Evolutionary conservation across 2,797 vertebrate genomes (phyloP).

Genomic region (Lepus oiostolus): DNA sequence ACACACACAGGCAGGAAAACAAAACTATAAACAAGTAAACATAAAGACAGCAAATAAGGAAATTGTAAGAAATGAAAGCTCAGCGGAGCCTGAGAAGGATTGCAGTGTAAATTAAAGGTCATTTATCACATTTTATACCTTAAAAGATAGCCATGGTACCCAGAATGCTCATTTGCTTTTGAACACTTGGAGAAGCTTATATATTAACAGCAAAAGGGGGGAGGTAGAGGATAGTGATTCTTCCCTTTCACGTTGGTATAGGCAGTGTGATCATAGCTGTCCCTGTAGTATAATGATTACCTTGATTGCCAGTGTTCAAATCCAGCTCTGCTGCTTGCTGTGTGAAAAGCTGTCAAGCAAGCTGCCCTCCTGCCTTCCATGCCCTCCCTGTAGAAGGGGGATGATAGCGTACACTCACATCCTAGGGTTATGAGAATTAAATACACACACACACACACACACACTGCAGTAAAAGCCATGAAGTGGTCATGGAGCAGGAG

Average conservation of each 20-base stretch:
- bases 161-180: slow-evolving; percentile 28
- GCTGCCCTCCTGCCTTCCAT: neutral
- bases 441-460: neutral
- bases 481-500: neutral
- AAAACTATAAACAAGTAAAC: slow-evolving; percentile 59
- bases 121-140: slow-evolving; percentile 19
- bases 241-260: neutral
- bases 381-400: neutral
- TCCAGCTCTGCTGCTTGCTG: neutral
- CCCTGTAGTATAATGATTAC: neutral
- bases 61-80: slow-evolving; percentile 7
- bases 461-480: neutral
- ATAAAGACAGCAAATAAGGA: slow-evolving; percentile 53
- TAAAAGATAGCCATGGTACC: slow-evolving; percentile 23
- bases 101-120: slow-evolving; percentile 32
- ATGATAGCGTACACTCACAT: neutral
- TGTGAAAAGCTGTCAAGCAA: neutral
- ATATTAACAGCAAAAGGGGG: neutral
- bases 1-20: slow-evolving; percentile 38
- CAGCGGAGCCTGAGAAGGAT: neutral
- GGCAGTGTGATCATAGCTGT: neutral
- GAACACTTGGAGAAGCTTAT: slow-evolving; percentile 3
- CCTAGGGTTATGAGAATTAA: neutral
- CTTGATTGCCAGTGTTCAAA: neutral
- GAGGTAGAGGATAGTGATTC: neutral